Evolutionary conservation across 2,888 invertebrate genomes (phyloP), one percentile per base, ranked within the genome.

Genomic region (Scrobipalpa atriplicella): DNA sequence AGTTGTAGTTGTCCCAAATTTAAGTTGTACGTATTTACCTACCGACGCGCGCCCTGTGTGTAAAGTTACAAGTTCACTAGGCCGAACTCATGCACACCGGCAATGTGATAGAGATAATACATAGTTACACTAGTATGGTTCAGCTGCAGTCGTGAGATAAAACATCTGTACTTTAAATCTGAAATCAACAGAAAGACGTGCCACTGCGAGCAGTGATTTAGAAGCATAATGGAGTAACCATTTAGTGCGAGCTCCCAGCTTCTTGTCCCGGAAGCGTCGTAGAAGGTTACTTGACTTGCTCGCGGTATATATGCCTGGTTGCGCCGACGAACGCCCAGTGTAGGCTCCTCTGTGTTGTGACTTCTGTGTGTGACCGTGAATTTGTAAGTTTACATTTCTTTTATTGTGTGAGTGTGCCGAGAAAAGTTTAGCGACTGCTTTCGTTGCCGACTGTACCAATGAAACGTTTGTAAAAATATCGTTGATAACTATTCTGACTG

Each of bases 251-350:
- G 71, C 71, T 75, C 77, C 76, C 74, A 75, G 73, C 72, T 60
- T 70, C 68, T 70, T 43, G 62, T 64, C 64, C 62, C 63, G 62
- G 41, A 56, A 66, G 54, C 51, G 65, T 72, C 66, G 70, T 76
- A 80, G 88, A 91, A 91, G 91, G 90, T 89, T 90, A 79, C 74
- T 63, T 64, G 61, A 71, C 72, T 70, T 73, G 72, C 69, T 69
- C 72, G 72, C 72, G 78, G 79, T 91, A 90, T 91, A 91, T 85
- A 91, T 80, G 77, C 77, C 72, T 69, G 68, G 77, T 68, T 67
- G 68, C 66, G 72, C 62, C 66, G 76, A 82, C 89, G 85, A 87
- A 72, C 84, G 89, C 89, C 83, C 90, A 89, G 85, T 89, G 75
- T 73, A 54, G 7, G 41, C 64, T 38, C 68, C 73, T 67, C 69